Conservation (phyloP, 2,113 vertebrate genomes). For the Engraulis encrasicolus region DNA sequence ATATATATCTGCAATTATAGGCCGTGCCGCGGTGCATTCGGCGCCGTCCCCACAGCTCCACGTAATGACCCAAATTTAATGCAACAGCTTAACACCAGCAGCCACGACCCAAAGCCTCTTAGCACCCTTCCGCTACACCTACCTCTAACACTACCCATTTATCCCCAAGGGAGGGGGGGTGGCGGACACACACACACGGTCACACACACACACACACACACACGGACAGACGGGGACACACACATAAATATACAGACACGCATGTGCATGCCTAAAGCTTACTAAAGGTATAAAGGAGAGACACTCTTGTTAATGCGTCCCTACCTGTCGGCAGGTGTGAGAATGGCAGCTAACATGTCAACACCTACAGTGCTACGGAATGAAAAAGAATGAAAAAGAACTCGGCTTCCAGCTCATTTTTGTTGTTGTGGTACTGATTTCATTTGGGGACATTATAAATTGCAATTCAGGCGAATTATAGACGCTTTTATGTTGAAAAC, state of each 20-base stretch:
- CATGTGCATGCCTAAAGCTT: background rate
- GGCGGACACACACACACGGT: background rate
- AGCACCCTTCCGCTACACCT: slow-evolving; percentile 9
- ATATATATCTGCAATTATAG: slow-evolving; percentile 19
- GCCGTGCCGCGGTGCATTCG: background rate
- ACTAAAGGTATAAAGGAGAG: background rate
- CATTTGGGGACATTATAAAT: background rate
- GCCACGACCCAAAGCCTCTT: slow-evolving; percentile 38
- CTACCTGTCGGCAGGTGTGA: background rate
- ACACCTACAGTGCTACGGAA: background rate
- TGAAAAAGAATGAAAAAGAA: no score
- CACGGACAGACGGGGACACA: background rate
- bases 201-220: slow-evolving; percentile 8
- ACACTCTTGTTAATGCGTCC: background rate
- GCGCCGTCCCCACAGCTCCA: slow-evolving; percentile 33
- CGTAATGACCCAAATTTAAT: slow-evolving; percentile 41
- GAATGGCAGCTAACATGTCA: background rate
- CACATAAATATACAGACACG: background rate
- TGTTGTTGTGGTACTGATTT: background rate
- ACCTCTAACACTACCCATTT: slow-evolving; percentile 5
- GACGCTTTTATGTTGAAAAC: background rate
- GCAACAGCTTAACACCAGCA: slow-evolving; percentile 31
- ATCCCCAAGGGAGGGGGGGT: background rate
- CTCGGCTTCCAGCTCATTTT: no score
- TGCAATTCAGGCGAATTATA: background rate